These are phyloP conservation scores for Heliconius hermathena DNA, from an alignment of 1,140 invertebrate genomes.

Conservation along the genomic window DNA sequence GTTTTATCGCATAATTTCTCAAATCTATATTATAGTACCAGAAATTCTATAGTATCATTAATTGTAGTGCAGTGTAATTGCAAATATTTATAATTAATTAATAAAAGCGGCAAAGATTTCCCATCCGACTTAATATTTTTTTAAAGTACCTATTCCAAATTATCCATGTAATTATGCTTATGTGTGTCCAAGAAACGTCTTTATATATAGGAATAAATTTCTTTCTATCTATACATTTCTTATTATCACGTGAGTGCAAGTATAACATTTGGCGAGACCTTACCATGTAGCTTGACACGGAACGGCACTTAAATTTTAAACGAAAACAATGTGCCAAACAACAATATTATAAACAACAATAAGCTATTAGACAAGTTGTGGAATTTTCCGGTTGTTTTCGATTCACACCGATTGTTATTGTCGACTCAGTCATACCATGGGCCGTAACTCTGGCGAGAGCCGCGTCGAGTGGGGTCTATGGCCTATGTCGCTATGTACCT, in stretches of 20 bases:
- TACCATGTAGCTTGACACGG: slow-evolving; percentile 38
- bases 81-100: too few relatives aligned
- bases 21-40: too few relatives aligned
- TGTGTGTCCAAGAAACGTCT: neutral
- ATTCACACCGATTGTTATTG: slow-evolving; percentile 76
- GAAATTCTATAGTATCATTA: too few relatives aligned
- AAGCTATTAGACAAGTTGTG: slow-evolving; percentile 76
- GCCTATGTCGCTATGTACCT: slow-evolving; percentile 58
- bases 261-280: slow-evolving; percentile 42
- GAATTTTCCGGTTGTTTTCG: slow-evolving; percentile 79
- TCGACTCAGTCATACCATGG: slow-evolving; percentile 57
- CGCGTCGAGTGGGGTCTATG: slow-evolving; percentile 74
- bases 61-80: too few relatives aligned
- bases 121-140: too few relatives aligned
- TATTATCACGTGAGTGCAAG: neutral
- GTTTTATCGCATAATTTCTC: neutral
- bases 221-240: neutral
- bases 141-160: too few relatives aligned
- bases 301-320: slow-evolving; percentile 60
- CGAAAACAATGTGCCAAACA: slow-evolving; percentile 51
- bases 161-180: too few relatives aligned
- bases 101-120: too few relatives aligned
- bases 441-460: slow-evolving; percentile 62
- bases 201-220: neutral
- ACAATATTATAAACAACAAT: slow-evolving; percentile 76